phyloP scores from a whole-genome alignment of 2,797 vertebrate genomes.

The Karalla daura region DNA sequence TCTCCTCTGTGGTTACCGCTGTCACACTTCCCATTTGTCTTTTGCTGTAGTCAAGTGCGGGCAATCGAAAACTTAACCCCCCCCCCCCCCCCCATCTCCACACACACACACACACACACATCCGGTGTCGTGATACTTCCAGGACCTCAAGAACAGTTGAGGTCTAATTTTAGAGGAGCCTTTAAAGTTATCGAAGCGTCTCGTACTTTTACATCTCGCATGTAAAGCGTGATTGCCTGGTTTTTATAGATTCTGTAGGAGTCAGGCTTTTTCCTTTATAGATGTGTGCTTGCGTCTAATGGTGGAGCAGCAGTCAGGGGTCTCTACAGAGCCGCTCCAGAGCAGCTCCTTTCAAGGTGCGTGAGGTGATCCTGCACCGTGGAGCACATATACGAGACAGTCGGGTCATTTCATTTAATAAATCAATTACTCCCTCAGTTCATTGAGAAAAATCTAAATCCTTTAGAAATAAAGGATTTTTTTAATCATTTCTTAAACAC shows the following conservation, averaged over 20 bases:
- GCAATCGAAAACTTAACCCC: constrained; percentile 41
- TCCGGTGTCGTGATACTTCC: constrained; percentile 1
- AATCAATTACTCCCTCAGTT: too few relatives aligned
- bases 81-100: not conserved
- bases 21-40: constrained; percentile 40
- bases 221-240: constrained; percentile 44
- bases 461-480: too few relatives aligned
- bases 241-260: constrained; percentile 55
- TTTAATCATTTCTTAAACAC: too few relatives aligned
- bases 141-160: constrained; percentile 18
- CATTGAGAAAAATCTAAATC: too few relatives aligned
- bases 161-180: constrained; percentile 44
- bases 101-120: too few relatives aligned
- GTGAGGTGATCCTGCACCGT: not conserved
- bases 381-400: too few relatives aligned
- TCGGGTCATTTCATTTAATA: not conserved
- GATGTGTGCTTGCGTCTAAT: constrained; percentile 33
- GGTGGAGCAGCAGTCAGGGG: constrained; percentile 5
- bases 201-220: constrained; percentile 36
- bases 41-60: constrained; percentile 38
- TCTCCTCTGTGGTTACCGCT: constrained; percentile 22
- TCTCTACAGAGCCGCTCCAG: constrained; percentile 11
- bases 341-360: not conserved
- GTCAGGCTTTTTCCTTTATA: constrained; percentile 42
- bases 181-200: constrained; percentile 59